Evolutionary conservation across 1,140 invertebrate genomes (phyloP).

Genomic region (Zelostemma sp.): DNA sequence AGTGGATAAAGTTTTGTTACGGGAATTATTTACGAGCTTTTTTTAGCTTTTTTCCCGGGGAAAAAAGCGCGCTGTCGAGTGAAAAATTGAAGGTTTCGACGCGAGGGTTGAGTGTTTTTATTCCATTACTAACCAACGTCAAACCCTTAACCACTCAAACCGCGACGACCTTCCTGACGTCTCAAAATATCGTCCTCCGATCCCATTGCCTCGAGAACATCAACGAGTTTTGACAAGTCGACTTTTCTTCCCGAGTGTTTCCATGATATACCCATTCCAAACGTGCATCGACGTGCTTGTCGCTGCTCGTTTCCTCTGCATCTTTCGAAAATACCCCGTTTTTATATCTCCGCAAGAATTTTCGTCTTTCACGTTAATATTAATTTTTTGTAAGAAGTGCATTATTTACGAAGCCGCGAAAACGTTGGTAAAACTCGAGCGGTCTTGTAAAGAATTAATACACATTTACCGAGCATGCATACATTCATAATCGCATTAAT

Average conservation of each 20-base stretch:
- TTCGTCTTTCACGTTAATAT: background rate
- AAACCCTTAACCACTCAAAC: conserved; percentile 62
- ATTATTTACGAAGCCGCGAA: background rate
- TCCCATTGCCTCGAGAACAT: conserved; percentile 2
- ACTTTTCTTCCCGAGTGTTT: conserved; percentile 1
- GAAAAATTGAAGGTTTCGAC: too few relatives aligned
- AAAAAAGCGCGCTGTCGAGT: too few relatives aligned
- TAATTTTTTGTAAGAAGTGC: background rate
- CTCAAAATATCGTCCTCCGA: conserved; percentile 60
- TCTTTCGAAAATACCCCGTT: background rate
- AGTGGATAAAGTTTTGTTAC: background rate
- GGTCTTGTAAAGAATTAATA: conserved; percentile 8
- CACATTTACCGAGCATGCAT: background rate
- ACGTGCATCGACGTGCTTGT: background rate
- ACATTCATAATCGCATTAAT: conserved; percentile 6
- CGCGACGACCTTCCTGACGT: conserved; percentile 53
- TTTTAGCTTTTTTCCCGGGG: too few relatives aligned
- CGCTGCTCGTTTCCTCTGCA: background rate
- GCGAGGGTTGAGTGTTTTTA: conserved; percentile 59
- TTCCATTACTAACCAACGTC: conserved; percentile 60
- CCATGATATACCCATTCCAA: conserved; percentile 4
- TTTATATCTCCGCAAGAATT: background rate
- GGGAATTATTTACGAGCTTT: too few relatives aligned
- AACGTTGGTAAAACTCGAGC: background rate
- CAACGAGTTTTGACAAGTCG: background rate